Evolutionary conservation across 2,797 vertebrate species (phyloP).

Genomic region (Oryzias dopingdopingensis): DNA sequence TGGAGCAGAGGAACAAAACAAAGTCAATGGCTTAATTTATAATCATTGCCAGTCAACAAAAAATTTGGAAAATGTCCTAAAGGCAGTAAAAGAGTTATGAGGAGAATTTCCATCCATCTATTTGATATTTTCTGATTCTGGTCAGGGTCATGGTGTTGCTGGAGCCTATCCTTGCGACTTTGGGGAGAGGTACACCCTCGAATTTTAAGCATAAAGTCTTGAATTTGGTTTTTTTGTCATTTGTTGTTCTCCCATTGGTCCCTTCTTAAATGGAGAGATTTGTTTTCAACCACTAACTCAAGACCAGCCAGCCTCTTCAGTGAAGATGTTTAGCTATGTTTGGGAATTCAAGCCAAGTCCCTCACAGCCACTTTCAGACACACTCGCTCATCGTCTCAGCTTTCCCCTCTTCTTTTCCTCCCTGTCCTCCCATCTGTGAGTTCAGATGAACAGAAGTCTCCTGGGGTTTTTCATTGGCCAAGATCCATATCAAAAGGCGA

Average conservation of each 20-base stretch:
- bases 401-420: constrained; percentile 35
- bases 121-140: too few species aligned
- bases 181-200: too few species aligned
- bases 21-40: too few species aligned
- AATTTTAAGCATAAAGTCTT: neutral
- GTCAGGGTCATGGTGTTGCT: too few species aligned
- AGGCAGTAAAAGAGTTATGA: neutral
- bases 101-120: too few species aligned
- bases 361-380: constrained; percentile 29
- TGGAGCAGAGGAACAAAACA: too few species aligned
- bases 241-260: constrained; percentile 24
- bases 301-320: constrained; percentile 63
- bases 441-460: constrained; percentile 74
- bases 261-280: constrained; percentile 50
- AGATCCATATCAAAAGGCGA: constrained; percentile 68
- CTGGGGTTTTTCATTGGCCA: constrained; percentile 70
- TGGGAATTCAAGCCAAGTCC: constrained; percentile 60
- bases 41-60: neutral
- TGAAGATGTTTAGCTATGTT: constrained; percentile 68
- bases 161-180: too few species aligned
- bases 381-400: constrained; percentile 9
- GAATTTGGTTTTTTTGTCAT: constrained; percentile 9
- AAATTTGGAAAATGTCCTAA: neutral
- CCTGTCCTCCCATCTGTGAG: constrained; percentile 73
- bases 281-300: constrained; percentile 55